Conservation (phyloP, 1,140 invertebrate genomes). For the Mesaphorura yosii region DNA sequence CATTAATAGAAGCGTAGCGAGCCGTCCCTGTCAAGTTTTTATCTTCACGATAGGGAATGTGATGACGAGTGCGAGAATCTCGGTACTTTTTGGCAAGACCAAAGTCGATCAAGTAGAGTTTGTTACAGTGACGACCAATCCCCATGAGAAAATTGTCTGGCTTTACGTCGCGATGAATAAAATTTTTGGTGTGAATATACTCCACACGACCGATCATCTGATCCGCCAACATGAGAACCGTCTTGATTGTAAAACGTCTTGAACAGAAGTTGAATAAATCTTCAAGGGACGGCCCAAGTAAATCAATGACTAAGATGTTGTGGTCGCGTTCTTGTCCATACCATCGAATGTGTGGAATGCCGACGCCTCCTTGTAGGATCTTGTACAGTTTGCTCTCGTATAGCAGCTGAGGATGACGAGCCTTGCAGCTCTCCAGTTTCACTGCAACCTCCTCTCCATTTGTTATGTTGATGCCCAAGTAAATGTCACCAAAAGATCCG, state of each 20-base stretch:
- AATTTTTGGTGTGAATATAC: conserved; percentile 89
- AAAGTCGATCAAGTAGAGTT: conserved; percentile 95
- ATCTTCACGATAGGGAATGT: conserved; percentile 85
- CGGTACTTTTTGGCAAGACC: conserved; percentile 93
- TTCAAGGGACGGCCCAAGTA: conserved; percentile 89
- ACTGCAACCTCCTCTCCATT: conserved; percentile 98
- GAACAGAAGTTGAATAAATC: conserved; percentile 96
- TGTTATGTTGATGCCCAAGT: conserved; percentile 87
- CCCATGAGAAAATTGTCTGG: conserved; percentile 99
- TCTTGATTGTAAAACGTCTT: conserved; percentile 92
- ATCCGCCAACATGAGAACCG: conserved; percentile 92
- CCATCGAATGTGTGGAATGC: conserved; percentile 84
- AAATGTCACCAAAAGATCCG: conserved; percentile 98
- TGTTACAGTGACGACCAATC: conserved; percentile 87
- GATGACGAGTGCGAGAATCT: conserved; percentile 69
- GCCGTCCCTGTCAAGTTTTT: conserved; percentile 96
- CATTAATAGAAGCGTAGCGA: conserved; percentile 93
- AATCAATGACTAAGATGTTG: conserved; percentile 93
- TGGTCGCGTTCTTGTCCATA: conserved; percentile 86
- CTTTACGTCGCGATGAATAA: conserved; percentile 93
- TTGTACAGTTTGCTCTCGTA: conserved; percentile 92
- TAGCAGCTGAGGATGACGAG: conserved; percentile 78
- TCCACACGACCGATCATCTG: conserved; percentile 86
- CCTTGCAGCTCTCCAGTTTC: conserved; percentile 85
- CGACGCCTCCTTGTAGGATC: conserved; percentile 85